Base-by-base conservation (phyloP, 2,113 vertebrate species). In the Grus americana region DNA sequence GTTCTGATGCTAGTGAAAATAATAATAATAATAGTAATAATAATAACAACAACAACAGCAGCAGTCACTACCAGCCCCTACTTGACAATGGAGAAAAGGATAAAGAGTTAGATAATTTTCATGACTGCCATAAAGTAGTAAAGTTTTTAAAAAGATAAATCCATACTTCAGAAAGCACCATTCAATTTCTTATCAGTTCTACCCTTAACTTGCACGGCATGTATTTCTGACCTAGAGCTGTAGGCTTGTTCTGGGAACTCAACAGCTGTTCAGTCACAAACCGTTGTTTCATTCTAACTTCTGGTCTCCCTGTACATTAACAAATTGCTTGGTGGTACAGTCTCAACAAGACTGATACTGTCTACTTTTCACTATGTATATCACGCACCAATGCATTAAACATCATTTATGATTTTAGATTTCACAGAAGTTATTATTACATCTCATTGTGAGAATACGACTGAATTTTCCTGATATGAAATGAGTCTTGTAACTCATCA, bases 401-500 rank as follows among this genome's bases (percentile, higher is more conserved):
- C 62, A 89, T 65, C 38, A 82, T 80, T 96, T 92, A 90, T 23
- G 38, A 93, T 57, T 96, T 93, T 82, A 88, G 88, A 93, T 94
- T 93, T 87, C 80, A 75, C 32, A 80, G 75, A 72, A 95, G 47
- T 84, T 95, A 78, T 81, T 96, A 95, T 75, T 92, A 84, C 20
- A 88, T 79, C 75, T 96, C 87, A 91, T 92, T 96, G 63, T 95
- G 79, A 96, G 82, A 95, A 84, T 46, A 92, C 7, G 23, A 95
- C 91, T 95, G 79, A 91, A 79, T 93, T 94, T 96, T 96, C 44
- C 88, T 0, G 1, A 95, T 76, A 95, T 23, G 5, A 96, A 97
- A 97, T 59, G 38, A 91, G 57, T 92, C 87, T 94, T 92, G 44
- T 82, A 95, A 68, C 54, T 98, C 92, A 89, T 92, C 65, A 85